phyloP scores from a whole-genome alignment of 1,140 invertebrate genomes.

The Temnothorax curvispinosus region DNA sequence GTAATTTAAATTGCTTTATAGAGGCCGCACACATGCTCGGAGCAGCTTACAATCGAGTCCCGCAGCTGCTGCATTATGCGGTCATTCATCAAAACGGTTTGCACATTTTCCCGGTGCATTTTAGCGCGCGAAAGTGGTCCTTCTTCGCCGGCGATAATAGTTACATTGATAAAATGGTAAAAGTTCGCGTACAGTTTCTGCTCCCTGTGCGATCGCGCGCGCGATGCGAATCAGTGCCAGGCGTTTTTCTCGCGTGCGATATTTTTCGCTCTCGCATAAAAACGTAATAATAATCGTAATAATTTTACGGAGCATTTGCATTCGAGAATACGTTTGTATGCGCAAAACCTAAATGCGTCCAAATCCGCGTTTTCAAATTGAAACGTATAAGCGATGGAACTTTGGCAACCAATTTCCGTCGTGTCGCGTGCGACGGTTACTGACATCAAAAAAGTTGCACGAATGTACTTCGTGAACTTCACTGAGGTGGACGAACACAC shows the following conservation, averaged over 20 bases:
- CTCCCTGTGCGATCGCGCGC: neutral
- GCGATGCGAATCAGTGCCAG: constrained; percentile 1
- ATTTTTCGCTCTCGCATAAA: neutral
- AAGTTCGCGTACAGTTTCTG: constrained; percentile 28
- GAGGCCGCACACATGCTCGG: constrained; percentile 3
- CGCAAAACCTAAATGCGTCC: constrained; percentile 20
- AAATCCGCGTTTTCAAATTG: constrained; percentile 57
- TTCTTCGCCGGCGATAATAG: constrained; percentile 52
- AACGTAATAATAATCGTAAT: constrained; percentile 11
- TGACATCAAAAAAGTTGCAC: constrained; percentile 64
- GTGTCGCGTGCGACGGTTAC: constrained; percentile 46
- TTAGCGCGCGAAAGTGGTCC: constrained; percentile 46
- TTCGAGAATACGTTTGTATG: neutral
- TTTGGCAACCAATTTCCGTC: constrained; percentile 63
- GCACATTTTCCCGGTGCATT: constrained; percentile 52
- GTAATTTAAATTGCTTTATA: constrained; percentile 53
- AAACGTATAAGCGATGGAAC: constrained; percentile 58
- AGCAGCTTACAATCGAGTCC: constrained; percentile 40
- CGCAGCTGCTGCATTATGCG: constrained; percentile 54
- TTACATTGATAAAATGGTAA: constrained; percentile 58
- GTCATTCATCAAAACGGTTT: constrained; percentile 58
- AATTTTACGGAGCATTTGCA: neutral
- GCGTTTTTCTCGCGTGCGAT: neutral
- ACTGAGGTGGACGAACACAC: constrained; percentile 29
- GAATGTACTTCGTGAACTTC: constrained; percentile 60